These are phyloP conservation scores for Narcine bancroftii DNA, from an alignment of 2,113 vertebrate species.

Conservation along the genomic window DNA sequence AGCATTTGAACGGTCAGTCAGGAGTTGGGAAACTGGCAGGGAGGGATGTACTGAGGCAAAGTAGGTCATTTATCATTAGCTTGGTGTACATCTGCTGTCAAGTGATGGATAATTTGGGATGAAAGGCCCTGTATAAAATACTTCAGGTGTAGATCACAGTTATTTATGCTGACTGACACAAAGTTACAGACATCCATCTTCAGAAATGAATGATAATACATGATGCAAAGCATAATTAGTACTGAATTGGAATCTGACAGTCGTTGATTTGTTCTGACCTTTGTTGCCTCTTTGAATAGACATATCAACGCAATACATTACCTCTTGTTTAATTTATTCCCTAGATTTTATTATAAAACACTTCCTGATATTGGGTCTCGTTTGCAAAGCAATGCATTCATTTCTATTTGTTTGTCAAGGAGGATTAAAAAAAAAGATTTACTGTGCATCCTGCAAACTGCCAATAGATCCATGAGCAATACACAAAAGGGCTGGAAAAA, in stretches of 20 bases:
- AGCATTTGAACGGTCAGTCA: background rate
- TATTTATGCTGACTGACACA: background rate
- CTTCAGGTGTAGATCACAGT: conserved; percentile 5
- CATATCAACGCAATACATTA: background rate
- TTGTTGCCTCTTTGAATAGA: background rate
- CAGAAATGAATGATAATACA: background rate
- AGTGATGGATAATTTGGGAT: background rate
- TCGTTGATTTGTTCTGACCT: background rate
- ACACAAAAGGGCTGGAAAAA: no score
- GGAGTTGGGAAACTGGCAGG: background rate
- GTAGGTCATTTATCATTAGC: conserved; percentile 8
- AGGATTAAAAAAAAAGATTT: background rate
- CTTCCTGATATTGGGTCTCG: background rate
- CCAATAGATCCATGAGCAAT: background rate
- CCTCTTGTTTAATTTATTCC: background rate
- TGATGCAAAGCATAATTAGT: background rate
- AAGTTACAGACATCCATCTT: background rate
- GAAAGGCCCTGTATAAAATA: background rate
- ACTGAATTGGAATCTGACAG: background rate
- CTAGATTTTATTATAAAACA: background rate
- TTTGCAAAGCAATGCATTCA: background rate
- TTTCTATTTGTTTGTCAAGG: background rate
- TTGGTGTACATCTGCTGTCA: conserved; percentile 1
- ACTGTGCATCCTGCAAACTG: background rate
- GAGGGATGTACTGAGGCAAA: conserved; percentile 20